Evolutionary conservation across 2,888 invertebrate species (phyloP).

Genomic region (Diplolepis rosae): DNA sequence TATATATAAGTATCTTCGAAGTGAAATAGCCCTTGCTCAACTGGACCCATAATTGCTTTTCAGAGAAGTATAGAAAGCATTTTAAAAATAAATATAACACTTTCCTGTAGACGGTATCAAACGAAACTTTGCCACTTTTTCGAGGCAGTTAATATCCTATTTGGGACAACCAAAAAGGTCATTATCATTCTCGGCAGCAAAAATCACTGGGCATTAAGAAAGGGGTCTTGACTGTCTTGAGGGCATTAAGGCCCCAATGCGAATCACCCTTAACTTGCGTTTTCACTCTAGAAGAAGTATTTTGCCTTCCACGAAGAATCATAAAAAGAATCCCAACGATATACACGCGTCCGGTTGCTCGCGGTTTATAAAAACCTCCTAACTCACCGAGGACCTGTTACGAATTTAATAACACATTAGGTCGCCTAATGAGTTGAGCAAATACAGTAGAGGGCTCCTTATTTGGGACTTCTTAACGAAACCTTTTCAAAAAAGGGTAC

Average conservation of each 20-base stretch:
- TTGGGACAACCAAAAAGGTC: conserved; percentile 20
- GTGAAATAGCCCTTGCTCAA: neutral
- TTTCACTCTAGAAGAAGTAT: neutral
- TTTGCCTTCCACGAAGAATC: conserved; percentile 37
- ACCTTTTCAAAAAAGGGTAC: conserved; percentile 38
- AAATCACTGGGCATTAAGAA: conserved; percentile 22
- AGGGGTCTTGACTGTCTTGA: neutral
- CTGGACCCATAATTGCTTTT: neutral
- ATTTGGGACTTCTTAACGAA: conserved; percentile 41
- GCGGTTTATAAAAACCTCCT: conserved; percentile 30
- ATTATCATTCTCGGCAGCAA: conserved; percentile 25
- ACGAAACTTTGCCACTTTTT: conserved; percentile 23
- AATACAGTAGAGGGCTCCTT: conserved; percentile 36
- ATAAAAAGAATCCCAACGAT: conserved; percentile 33
- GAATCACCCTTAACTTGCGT: conserved; percentile 17
- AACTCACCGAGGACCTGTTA: conserved; percentile 32
- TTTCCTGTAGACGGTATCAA: conserved; percentile 22
- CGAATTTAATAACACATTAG: conserved; percentile 56
- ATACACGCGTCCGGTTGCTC: conserved; percentile 27
- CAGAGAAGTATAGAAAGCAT: neutral
- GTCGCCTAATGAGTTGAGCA: conserved; percentile 56
- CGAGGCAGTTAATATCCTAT: conserved; percentile 1
- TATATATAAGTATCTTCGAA: too few relatives aligned
- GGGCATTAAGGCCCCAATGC: conserved; percentile 20
- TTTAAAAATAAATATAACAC: neutral